Evolutionary conservation across 1,140 invertebrate species (phyloP), one percentile per base, ranked within the genome.

Genomic region (Lepidurus packardi): DNA sequence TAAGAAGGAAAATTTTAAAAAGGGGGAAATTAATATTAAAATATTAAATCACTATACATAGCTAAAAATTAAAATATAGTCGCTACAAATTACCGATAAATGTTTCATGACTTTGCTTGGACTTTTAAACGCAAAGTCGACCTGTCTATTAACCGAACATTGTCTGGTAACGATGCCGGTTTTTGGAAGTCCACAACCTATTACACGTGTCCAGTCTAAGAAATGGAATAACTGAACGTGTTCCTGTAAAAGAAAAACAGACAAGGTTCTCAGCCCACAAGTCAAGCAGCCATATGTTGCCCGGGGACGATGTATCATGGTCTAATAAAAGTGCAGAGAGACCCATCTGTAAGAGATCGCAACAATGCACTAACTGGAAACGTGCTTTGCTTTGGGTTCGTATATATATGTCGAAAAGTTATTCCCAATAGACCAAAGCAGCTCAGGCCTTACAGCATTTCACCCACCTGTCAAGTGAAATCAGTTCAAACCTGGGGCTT

Each of bases 181-280:
- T 65, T 65, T 5, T n/a, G 13, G 16, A 65, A 65, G 6, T n/a
- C 53, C 53, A 65, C 21, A 65, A 65, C 53, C 53, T 9, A 21
- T n/a, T 21, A 16, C 53, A 65, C 53, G 53, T 65, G 53, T 21
- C 53, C 53, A 65, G 53, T 65, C 53, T 5, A 65, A 16, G 13
- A 65, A 65, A 65, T 65, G 53, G 53, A 65, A 65, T 21, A 65
- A 65, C 53, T 65, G 53, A n/a, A 65, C 53, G 21, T 65, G 53
- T n/a, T 13, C 53, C 21, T 65, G 53, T 65, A 65, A 65, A 13
- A 65, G 53, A n/a, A 21, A 65, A 13, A 13, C 16, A 7, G 53
- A 65, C 21, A 21, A n/a, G n/a, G 53, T 65, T 65, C 53, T 65
- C 3, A 65, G 6, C 16, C 53, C 53, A 65, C 53, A 65, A 9